Evolutionary conservation across 2,888 invertebrate species (phyloP), one percentile per base, ranked within the genome.

Genomic region (Halictus ligatus): DNA sequence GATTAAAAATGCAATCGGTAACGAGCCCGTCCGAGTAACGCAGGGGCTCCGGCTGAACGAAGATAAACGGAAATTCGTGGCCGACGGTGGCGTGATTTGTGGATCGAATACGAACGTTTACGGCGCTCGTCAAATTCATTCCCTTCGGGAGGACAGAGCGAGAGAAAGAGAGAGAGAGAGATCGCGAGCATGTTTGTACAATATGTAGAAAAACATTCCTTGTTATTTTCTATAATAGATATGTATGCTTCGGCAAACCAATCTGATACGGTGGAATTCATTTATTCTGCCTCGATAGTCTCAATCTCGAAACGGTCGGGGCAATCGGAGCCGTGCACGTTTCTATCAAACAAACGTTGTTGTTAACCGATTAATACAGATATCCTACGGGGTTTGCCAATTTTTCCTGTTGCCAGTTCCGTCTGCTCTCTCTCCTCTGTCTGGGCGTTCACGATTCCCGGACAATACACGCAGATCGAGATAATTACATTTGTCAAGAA

Each of bases 1-100:
- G 89, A 92, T 91, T 91, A 92, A 92, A 92, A 91, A 91, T 89
- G 89, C 89, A 90, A 91, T 91, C 89, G 82, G 89, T 86, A 89
- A 86, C 86, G 83, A 86, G 75, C 18, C 29, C 78, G 85, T 71
- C 48, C 85, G 67, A 73, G 58, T 77, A 81, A n/a, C 3, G 21
- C 58, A 67, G 73, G 79, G 73, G 79, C 13, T 58, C n/a, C 77
- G 83, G 67, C 78, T 84, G 78, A 80, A 80, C 89, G 82, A 85
- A 91, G 91, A 90, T 92, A 89, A 91, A 91, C 87, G 89, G 81
- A 91, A 91, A 91, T 91, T 90, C 89, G 89, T 89, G 84, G 85
- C 82, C 88, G 85, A 86, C 89, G 85, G 84, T 83, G 79, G 84
- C 83, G 86, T 88, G 89, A 92, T 92, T 89, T 88, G 85, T 84